phyloP scores from a whole-genome alignment of 2,797 vertebrate species.

The Poeciliopsis infans region DNA sequence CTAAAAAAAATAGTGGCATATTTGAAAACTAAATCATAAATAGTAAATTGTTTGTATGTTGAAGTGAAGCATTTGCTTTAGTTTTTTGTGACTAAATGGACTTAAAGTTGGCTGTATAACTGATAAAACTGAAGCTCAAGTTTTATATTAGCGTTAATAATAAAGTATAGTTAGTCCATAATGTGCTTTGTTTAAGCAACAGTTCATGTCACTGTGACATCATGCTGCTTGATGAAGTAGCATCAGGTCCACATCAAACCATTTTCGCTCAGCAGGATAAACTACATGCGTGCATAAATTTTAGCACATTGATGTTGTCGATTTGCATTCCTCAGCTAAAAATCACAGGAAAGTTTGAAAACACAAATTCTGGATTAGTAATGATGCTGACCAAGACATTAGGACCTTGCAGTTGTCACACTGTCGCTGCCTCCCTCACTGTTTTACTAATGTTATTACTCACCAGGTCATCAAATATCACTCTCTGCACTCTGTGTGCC shows the following conservation, averaged over 20 bases:
- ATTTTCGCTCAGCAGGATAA: background rate
- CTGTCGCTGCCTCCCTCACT: background rate
- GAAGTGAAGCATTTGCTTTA: background rate
- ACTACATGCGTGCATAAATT: background rate
- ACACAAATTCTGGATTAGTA: background rate
- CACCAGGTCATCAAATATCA: background rate
- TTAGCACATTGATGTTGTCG: background rate
- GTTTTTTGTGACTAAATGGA: background rate
- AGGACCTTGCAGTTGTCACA: background rate
- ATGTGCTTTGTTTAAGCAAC: background rate
- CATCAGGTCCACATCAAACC: background rate
- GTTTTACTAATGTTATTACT: background rate
- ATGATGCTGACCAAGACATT: background rate
- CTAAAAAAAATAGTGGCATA: background rate
- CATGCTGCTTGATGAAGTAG: background rate
- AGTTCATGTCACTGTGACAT: background rate
- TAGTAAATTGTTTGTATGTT: background rate
- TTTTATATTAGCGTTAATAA: background rate
- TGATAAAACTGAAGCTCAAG: background rate
- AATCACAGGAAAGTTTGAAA: background rate
- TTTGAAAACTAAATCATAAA: background rate
- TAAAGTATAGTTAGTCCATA: background rate
- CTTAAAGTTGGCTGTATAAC: background rate
- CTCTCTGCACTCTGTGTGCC: background rate
- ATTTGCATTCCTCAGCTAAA: background rate